Conservation (phyloP, 2,113 vertebrate genomes). For the Triplophysa tibetana region DNA sequence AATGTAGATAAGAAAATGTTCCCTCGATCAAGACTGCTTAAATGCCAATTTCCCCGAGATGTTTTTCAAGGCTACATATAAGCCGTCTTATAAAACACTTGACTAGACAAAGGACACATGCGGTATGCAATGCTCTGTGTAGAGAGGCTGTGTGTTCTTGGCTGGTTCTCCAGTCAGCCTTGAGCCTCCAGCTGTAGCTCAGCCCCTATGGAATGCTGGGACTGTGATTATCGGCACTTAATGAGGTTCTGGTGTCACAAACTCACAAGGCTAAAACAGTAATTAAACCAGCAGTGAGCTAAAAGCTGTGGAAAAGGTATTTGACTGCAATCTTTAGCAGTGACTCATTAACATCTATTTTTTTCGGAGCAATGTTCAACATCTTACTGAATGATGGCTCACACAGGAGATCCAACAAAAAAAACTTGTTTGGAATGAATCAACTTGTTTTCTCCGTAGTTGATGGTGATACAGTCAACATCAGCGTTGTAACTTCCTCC, state of each 20-base stretch:
- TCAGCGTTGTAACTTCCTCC: neutral
- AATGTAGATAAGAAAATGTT: conserved; percentile 29
- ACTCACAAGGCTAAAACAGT: conserved; percentile 39
- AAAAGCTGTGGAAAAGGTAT: conserved; percentile 33
- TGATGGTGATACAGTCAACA: neutral
- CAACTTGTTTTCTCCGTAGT: neutral
- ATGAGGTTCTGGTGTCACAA: conserved; percentile 14
- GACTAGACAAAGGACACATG: neutral
- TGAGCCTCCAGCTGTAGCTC: conserved; percentile 38
- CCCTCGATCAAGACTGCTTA: conserved; percentile 2
- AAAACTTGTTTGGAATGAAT: neutral
- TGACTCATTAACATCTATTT: conserved; percentile 56
- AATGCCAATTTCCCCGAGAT: conserved; percentile 15
- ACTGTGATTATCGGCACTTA: conserved; percentile 29
- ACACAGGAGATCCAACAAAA: neutral
- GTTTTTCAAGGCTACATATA: neutral
- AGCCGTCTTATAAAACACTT: conserved; percentile 4
- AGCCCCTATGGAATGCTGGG: neutral
- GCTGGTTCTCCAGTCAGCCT: conserved; percentile 17
- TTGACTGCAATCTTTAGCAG: conserved; percentile 47
- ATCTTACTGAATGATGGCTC: neutral
- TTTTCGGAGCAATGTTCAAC: neutral
- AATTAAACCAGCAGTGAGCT: conserved; percentile 38
- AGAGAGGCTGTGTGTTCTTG: conserved; percentile 1
- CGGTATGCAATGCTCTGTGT: neutral